Percentiles rank a stretch among this genome's conserved stretches.
These are phyloP conservation scores for Sebastes nivosus DNA, from an alignment of 2,797 vertebrate species.

Conservation along the genomic window DNA sequence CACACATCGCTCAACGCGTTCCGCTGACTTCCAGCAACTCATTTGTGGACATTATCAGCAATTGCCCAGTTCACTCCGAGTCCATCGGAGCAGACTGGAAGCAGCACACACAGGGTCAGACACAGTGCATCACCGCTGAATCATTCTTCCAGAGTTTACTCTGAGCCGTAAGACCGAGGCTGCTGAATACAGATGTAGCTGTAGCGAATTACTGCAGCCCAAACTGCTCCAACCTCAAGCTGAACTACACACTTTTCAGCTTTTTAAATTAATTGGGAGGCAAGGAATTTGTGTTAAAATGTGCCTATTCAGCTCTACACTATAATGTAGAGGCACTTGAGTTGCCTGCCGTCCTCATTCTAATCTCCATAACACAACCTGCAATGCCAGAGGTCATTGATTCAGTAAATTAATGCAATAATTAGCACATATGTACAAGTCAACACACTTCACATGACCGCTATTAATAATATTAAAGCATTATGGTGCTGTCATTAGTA, in stretches of 20 bases:
- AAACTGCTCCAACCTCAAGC: not conserved
- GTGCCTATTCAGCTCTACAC: not conserved
- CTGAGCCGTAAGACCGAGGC: conserved; percentile 13
- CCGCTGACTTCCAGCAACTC: conserved; percentile 24
- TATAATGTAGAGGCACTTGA: not conserved
- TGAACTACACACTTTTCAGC: not conserved
- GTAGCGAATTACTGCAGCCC: not conserved
- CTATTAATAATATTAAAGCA: conserved; percentile 24
- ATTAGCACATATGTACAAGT: conserved; percentile 22
- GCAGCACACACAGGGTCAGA: conserved; percentile 38
- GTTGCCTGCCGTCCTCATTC: not conserved
- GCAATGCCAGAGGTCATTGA: conserved; percentile 31
- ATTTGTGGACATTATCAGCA: conserved; percentile 58
- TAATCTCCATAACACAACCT: conserved; percentile 22
- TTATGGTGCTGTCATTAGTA: conserved; percentile 34
- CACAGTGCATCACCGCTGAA: conserved; percentile 42
- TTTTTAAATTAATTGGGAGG: not conserved
- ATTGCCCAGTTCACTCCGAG: conserved; percentile 37
- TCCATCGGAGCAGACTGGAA: conserved; percentile 37
- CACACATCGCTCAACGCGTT: not conserved
- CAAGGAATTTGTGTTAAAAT: conserved; percentile 4
- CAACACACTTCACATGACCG: conserved; percentile 17
- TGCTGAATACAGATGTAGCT: conserved; percentile 41
- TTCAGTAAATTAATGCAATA: conserved; percentile 32
- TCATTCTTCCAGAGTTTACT: conserved; percentile 44